Evolutionary conservation across 2,113 vertebrate species (phyloP), one percentile per base, ranked within the genome.

Genomic region (Equus quagga): DNA sequence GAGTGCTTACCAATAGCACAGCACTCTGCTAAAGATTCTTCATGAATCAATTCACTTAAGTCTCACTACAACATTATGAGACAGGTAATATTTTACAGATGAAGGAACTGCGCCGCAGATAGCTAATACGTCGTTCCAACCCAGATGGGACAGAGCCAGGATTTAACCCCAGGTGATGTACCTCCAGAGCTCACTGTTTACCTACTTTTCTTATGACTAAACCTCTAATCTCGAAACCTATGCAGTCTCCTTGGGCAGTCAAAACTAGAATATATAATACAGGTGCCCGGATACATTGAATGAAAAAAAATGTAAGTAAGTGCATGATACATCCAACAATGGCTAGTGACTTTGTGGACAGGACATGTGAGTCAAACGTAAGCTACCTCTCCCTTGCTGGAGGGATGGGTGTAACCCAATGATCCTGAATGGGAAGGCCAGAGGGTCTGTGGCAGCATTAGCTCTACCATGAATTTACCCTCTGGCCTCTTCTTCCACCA

Each of bases 181-280:
- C 14, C 6, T 79, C 46, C 12, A 44, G 58, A 75, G 19, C 31
- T 81, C 19, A 49, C 33, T 67, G 49, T 88, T 75, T 36, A 89
- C 51, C 7, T 3, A 41, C 18, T 67, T 10, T 62, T 75, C 26
- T 5, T 65, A 10, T 58, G 21, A 49, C 4, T 62, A 81, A 79
- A 11, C 9, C 1, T 51, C 23, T 0, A 6, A 54, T 0, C 0
- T 8, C 5, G 31, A 94, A 89, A 28, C 6, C 11, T 64, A 17
- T 15, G 3, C 8, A 41, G 5, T 36, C 17, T 13, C 28, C 4
- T 12, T 62, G 0, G 9, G 9, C 2, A 24, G 3, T 44, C 7
- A 89, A 86, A 73, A 1, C 4, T 65, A 58, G 2, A 76, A 67
- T 49, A 33, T 8, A 31, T 24, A n/a, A 41, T 18, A 17, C 1